Conservation (phyloP, 1,140 invertebrate genomes). For the Scaptodrosophila lebanonensis region DNA sequence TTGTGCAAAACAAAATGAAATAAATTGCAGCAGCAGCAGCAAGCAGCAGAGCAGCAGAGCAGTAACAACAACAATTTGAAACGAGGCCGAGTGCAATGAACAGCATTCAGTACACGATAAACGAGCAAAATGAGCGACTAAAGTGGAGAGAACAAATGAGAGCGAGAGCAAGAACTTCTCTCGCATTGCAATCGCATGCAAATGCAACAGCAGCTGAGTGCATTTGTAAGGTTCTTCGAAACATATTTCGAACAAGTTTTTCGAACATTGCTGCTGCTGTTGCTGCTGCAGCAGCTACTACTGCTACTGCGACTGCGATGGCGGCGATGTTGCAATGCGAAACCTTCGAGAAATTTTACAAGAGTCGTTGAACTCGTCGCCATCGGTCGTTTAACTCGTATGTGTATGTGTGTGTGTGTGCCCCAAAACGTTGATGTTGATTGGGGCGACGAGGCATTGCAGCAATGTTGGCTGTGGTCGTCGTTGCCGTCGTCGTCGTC, state of each 20-base stretch:
- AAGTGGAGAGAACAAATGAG: background rate
- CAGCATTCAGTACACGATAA: conserved; percentile 66
- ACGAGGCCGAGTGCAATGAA: conserved; percentile 76
- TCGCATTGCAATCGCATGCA: conserved; percentile 35
- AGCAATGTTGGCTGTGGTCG: conserved; percentile 8
- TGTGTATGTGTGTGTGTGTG: too few species aligned
- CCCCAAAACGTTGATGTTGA: conserved; percentile 28
- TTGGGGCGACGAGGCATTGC: background rate
- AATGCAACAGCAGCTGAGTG: conserved; percentile 36
- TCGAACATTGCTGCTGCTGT: background rate
- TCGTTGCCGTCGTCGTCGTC: background rate
- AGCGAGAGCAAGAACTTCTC: background rate
- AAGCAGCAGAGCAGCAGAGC: conserved; percentile 37
- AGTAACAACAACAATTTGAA: conserved; percentile 20
- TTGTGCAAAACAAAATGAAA: conserved; percentile 51
- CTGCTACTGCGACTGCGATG: conserved; percentile 55
- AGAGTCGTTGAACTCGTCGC: conserved; percentile 70
- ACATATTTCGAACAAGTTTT: too few species aligned
- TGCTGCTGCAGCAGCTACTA: conserved; percentile 28
- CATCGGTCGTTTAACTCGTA: conserved; percentile 53
- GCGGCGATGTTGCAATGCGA: conserved; percentile 66
- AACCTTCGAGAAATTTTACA: conserved; percentile 76
- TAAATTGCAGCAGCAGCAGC: conserved; percentile 67
- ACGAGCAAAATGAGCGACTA: conserved; percentile 3
- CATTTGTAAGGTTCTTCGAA: background rate